phyloP scores from a whole-genome alignment of 1,140 invertebrate genomes.

The Laupala kohalensis region DNA sequence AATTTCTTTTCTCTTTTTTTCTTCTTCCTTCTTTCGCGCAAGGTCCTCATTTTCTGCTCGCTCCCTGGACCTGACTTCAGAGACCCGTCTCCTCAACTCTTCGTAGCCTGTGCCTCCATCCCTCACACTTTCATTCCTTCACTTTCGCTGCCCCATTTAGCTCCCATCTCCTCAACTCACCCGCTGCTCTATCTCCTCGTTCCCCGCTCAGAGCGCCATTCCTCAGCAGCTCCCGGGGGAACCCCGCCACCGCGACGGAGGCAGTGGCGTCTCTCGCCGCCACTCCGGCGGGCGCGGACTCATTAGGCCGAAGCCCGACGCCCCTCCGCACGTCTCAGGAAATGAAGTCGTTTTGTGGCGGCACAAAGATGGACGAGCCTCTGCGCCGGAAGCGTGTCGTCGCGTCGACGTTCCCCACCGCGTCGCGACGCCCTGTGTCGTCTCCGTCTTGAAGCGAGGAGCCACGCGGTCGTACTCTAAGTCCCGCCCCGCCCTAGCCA shows the following conservation, averaged over 20 bases:
- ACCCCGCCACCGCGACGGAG: too few relatives aligned
- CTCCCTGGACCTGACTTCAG: too few relatives aligned
- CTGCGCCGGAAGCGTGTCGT: background rate
- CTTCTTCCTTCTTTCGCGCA: too few relatives aligned
- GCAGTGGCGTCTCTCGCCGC: too few relatives aligned
- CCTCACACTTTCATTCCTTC: background rate
- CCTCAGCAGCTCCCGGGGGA: too few relatives aligned
- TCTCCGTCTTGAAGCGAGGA: too few relatives aligned
- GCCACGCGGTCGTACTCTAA: background rate
- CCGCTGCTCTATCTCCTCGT: background rate
- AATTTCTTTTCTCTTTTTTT: too few relatives aligned
- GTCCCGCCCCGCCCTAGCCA: background rate
- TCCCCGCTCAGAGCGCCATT: too few relatives aligned
- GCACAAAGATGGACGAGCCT: conserved; percentile 10
- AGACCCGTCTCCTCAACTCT: too few relatives aligned
- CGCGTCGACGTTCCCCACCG: background rate
- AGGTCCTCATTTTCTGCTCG: too few relatives aligned
- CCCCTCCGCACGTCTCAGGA: conserved; percentile 1
- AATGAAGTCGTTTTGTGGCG: conserved; percentile 12
- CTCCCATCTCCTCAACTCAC: background rate
- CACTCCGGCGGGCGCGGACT: background rate
- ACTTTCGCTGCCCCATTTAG: background rate
- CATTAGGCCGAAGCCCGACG: background rate
- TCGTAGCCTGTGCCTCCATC: background rate
- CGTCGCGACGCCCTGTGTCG: too few relatives aligned